Base-by-base conservation (phyloP, 2,113 vertebrate genomes). In the Raja brachyura region DNA sequence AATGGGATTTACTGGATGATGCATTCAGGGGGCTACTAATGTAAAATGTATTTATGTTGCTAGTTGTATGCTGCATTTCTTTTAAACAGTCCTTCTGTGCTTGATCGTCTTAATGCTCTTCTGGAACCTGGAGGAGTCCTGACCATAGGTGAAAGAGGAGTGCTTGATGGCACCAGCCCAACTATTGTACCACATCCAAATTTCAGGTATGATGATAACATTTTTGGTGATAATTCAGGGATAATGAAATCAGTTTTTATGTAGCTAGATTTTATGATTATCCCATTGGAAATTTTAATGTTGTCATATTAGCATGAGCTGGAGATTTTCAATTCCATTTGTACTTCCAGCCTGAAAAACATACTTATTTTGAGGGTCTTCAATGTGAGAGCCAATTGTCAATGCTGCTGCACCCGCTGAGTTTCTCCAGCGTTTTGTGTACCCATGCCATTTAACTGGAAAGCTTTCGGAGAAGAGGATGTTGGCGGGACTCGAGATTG, bases 51-150 rank as follows among this genome's bases (percentile, higher is more conserved):
- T 93, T 33, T 75, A 59, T 4, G n/a, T 56, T 85, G 78, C 77
- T 93, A 31, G 68, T 28, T 31, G 93, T 4, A 7, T 2, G 56
- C 20, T 39, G 74, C 31, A 76, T 5, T 4, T 76, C 94, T 95
- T n/a, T 94, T 76, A 95, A 93, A 5, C 11, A 99, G 99, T 94
- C 98, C 98, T 0, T 99, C 98, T 54, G 99, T 99, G 74, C 94
- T 99, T 95, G 99, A 99, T 95, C 98, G 99, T 28, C 96, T 99
- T 94, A 99, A 99, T 93, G 98, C 98, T 93, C 95, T 99, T 75
- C 96, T 99, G 93, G 99, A 99, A 93, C 98, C 98, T 25, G 97
- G 97, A 66, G 99, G 99, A 0, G 96, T 97, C n/a, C 97, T 99
- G 83, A 97, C 97, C n/a, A 95, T 99, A 95, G 98, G 97, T 77